Evolutionary conservation across 1,140 invertebrate species (phyloP), one percentile per base, ranked within the genome.

Genomic region (Odontomachus brunneus): DNA sequence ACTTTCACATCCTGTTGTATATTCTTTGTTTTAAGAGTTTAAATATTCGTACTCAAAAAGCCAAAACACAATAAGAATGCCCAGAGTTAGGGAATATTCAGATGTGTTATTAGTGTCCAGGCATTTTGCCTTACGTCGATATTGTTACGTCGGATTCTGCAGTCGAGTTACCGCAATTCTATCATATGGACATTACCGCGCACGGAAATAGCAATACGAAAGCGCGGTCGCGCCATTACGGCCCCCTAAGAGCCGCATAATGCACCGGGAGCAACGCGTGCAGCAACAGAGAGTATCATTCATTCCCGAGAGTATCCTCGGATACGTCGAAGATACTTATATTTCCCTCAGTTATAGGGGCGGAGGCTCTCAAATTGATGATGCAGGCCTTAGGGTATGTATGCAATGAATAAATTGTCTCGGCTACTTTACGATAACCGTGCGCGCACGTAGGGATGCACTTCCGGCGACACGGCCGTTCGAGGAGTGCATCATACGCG

Each of bases 381-480:
- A 14, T 24, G 14, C 59, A 80, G 75, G 65, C 75, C 33, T 59
- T 14, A 3, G 63, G 17, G n/a, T 57, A 57, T 80, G 49, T 19
- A 38, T 29, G 75, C 51, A 44, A 80, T 59, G 75, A 80, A 80
- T 80, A 80, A 80, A 69, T 80, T 80, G 75, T 71, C 51, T 71
- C 51, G 29, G 59, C 60, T 87, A 78, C 48, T 83, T 86, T 86
- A 78, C 60, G 80, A 72, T 53, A 49, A 65, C 84, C 29, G 51
- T 57, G 22, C 17, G 38, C 38, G 38, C 62, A 59, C 48, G 55
- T n/a, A 63, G 53, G 49, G 67, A 86, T 87, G 82, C 85, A 76
- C 82, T 87, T 88, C 48, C 63, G 66, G 69, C 59, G 24, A 55
- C 33, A 67, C n/a, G 63, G 73, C 75, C 75, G 83, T 84, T 84